A percentile compares a stretch with the other conserved stretches of the same genome.
Conservation (phyloP, 2,113 vertebrate genomes). For the Benitochromis conjunctus region DNA sequence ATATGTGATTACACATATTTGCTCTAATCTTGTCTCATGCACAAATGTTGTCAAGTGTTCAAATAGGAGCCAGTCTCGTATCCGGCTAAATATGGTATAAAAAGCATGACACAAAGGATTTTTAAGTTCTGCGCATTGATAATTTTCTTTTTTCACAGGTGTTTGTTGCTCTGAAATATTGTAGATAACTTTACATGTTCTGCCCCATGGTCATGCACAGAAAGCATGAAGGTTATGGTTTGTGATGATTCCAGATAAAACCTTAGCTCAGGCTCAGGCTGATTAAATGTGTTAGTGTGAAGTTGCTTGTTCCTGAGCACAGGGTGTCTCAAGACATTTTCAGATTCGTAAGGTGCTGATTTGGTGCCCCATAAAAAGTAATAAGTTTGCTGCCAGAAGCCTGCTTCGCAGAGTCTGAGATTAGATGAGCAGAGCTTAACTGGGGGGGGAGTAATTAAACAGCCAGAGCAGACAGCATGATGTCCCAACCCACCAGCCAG, state of each 20-base stretch:
- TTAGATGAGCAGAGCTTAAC: not conserved
- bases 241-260: not conserved
- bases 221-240: too few relatives aligned
- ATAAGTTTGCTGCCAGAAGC: not conserved
- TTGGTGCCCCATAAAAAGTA: not conserved
- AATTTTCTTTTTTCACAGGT: not conserved
- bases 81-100: not conserved
- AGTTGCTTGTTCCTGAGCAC: not conserved
- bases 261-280: not conserved
- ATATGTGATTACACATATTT: slow-evolving; percentile 4
- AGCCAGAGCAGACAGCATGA: not conserved
- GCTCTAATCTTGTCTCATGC: not conserved
- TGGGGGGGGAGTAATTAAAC: not conserved
- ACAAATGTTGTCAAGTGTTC: not conserved
- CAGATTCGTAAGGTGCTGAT: not conserved
- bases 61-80: not conserved
- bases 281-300: not conserved
- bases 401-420: not conserved
- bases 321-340: not conserved
- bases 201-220: not conserved
- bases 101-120: not conserved
- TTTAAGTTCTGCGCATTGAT: not conserved
- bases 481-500: not conserved
- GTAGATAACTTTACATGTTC: not conserved
- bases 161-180: not conserved